Evolutionary conservation across 2,797 vertebrate species (phyloP), one percentile per base, ranked within the genome.

Genomic region (Chromis chromis): DNA sequence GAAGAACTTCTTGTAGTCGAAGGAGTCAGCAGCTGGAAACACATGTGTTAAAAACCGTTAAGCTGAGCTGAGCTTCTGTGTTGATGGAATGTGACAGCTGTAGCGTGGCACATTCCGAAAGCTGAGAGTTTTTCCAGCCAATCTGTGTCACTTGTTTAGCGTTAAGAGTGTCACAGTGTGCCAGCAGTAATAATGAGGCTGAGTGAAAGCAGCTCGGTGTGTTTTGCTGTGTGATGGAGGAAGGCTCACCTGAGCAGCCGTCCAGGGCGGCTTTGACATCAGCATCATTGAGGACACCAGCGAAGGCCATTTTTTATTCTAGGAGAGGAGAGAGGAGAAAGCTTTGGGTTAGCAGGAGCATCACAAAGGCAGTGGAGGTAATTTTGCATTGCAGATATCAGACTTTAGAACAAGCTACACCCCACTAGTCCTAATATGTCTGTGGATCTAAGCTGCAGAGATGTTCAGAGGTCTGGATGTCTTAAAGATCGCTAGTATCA

Each of bases 1-100:
- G 86, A 96, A 97, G 93, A 96, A 96, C 2, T 19, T 63, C 92
- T 96, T 96, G 90, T 92, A 92, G 82, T 94, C 0, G 14, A 97
- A 97, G 57, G 92, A 91, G 62, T 96, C 94, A 39, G 91, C 83
- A 83, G 84, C 95, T 97, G 89, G 14, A 86, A 85, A 13, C 28
- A 62, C 53, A 85, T 11, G 76, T n/a, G n/a, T n/a, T n/a, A n/a
- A n/a, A n/a, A n/a, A n/a, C n/a, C n/a, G n/a, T n/a, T n/a, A n/a
- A n/a, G n/a, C n/a, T n/a, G n/a, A n/a, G n/a, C n/a, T n/a, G n/a
- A n/a, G n/a, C n/a, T 65, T 52, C 27, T 22, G 40, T 70, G 57
- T 49, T 71, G 54, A 75, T 71, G 65, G 40, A 42, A 76, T 71
- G 9, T 8, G 19, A 67, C 49, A 65, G 69, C 25, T 69, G 25